phyloP scores from a whole-genome alignment of 2,888 invertebrate genomes.

The Polymixis flavicincta region DNA sequence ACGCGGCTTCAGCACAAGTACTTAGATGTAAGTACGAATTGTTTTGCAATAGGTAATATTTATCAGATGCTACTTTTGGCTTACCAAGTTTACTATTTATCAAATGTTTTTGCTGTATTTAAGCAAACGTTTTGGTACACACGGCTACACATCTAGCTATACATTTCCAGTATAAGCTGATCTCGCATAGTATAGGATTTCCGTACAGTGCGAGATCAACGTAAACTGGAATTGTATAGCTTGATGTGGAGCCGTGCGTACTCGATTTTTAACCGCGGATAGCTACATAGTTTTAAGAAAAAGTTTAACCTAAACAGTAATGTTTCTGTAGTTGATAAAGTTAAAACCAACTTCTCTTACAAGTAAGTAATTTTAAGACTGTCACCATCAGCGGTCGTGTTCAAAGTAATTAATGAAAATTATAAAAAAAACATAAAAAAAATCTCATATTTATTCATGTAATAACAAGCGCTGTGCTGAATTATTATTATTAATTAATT shows the following conservation, averaged over 20 bases:
- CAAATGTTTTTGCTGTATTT: slow-evolving; percentile 1
- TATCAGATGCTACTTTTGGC: background rate
- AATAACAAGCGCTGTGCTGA: slow-evolving; percentile 71
- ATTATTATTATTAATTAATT: slow-evolving; percentile 32
- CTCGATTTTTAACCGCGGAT: background rate
- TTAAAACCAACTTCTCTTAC: background rate
- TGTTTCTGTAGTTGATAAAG: background rate
- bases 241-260: too few species aligned
- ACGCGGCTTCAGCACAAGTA: background rate
- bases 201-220: too few species aligned
- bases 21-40: background rate
- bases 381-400: slow-evolving; percentile 60
- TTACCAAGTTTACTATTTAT: background rate
- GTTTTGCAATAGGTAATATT: background rate
- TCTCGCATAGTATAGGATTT: too few species aligned
- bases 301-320: background rate
- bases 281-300: slow-evolving; percentile 11
- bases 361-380: slow-evolving; percentile 30
- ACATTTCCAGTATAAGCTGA: too few species aligned
- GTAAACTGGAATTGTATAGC: too few species aligned
- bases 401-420: slow-evolving; percentile 40
- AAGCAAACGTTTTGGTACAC: too few species aligned
- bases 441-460: slow-evolving; percentile 69
- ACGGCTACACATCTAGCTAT: too few species aligned
- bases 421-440: slow-evolving; percentile 32